Conservation (phyloP, 1,140 invertebrate species). For the Pogonus chalceus region DNA sequence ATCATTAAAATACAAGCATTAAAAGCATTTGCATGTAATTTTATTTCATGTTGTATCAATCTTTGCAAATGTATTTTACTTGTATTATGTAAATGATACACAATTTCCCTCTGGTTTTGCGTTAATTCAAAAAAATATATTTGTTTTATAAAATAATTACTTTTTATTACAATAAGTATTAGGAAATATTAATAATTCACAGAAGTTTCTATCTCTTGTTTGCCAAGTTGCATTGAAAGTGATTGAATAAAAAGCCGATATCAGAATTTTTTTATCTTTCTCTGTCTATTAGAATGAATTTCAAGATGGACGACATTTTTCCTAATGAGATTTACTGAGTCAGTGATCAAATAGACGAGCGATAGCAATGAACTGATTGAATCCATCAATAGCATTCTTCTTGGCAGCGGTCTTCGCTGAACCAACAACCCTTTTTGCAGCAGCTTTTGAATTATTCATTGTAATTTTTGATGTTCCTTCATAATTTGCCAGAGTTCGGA, state of each 20-base stretch:
- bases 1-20: neutral
- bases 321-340: slow-evolving; percentile 1
- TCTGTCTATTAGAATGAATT: neutral
- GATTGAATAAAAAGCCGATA: too few species aligned
- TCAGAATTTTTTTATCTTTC: too few species aligned
- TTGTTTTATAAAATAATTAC: too few species aligned
- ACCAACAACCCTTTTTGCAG: neutral
- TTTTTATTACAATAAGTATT: too few species aligned
- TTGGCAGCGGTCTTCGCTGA: neutral
- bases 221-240: too few species aligned
- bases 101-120: too few species aligned
- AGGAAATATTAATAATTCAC: too few species aligned
- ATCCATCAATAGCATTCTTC: neutral
- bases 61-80: slow-evolving; percentile 1
- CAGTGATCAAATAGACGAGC: neutral
- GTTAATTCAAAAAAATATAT: too few species aligned
- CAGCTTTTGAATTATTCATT: neutral
- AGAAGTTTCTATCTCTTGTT: too few species aligned
- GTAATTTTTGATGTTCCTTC: neutral
- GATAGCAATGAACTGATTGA: neutral
- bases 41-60: neutral
- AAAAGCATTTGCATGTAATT: neutral
- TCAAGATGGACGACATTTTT: neutral
- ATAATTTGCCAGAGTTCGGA: neutral
- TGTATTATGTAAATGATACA: too few species aligned